A percentile compares a stretch with the other conserved stretches of the same genome.
phyloP scores from a whole-genome alignment of 2,113 vertebrate species.

The Pteronura brasiliensis region DNA sequence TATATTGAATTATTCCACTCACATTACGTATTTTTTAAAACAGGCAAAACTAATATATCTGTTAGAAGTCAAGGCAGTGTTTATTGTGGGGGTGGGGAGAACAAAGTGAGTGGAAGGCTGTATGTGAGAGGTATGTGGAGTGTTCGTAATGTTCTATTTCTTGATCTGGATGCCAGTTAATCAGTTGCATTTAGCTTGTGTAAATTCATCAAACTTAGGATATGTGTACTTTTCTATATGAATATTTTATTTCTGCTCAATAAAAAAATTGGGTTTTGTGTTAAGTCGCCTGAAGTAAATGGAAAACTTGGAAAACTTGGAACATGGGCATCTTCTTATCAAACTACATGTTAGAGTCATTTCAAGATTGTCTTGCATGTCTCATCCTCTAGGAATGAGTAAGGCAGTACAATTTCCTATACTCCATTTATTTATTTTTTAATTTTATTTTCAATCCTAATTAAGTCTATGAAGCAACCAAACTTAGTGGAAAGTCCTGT shows the following conservation, averaged over 20 bases:
- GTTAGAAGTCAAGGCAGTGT: neutral
- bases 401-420: neutral
- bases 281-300: neutral
- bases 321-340: neutral
- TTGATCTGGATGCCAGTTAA: neutral
- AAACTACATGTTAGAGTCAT: neutral
- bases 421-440: neutral
- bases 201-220: neutral
- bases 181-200: neutral
- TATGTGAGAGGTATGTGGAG: neutral
- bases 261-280: neutral
- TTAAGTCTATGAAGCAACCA: neutral
- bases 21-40: neutral
- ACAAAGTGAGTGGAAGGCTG: neutral
- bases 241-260: neutral
- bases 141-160: neutral
- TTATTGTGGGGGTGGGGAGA: neutral
- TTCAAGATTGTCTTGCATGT: neutral
- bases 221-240: neutral
- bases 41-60: neutral
- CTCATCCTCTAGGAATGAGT: neutral
- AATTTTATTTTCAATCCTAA: neutral
- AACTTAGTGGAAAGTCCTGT: neutral
- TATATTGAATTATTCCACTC: slow-evolving; percentile 1
- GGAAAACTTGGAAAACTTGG: neutral